Evolutionary conservation across 2,888 invertebrate genomes (phyloP), one percentile per base, ranked within the genome.

Genomic region (Caenorhabditis doughertyi): DNA sequence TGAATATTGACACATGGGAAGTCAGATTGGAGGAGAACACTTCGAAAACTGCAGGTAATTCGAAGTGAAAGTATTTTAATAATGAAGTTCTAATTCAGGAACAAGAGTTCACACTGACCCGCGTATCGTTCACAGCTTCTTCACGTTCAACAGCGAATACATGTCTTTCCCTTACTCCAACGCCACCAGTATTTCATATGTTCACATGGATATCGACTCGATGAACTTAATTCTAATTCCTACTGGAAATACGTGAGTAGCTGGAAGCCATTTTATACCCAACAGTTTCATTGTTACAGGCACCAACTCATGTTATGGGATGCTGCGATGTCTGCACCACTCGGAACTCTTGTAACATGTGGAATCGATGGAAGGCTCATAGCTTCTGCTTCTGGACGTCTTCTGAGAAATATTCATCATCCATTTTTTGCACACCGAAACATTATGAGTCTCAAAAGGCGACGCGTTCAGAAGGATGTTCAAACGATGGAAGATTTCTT

Each of bases 241-340:
- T 1, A 49, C 84, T 29, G 79, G 56, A 1, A 84, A 81, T 55
- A 65, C 65, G 84, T 84, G 16, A 49, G 68, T 55, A n/a, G 13
- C 18, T 44, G 13, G 44, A 47, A 18, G 2, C 11, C 3, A 7
- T 16, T 42, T 23, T 7, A 35, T 35, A 35, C 9, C 9, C n/a
- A n/a, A n/a, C n/a, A n/a, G n/a, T 35, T 35, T 35, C 9, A 62
- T 7, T 42, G 3, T 55, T 82, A 25, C 71, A 83, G 83, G 0
- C 86, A 86, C 47, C 79, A 83, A 39, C 25, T 84, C 18, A 81
- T 84, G 70, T 49, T 44, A 7, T 84, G 81, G 73, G 82, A 84
- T 56, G 71, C 71, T 2, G 72, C 76, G 5, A 58, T 86, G 18
- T 68, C 62, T 55, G 56, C 84, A 0, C 5, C 72, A n/a, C 58